Base-by-base conservation (phyloP, 2,113 vertebrate genomes). In the Nansenia antarctica region DNA sequence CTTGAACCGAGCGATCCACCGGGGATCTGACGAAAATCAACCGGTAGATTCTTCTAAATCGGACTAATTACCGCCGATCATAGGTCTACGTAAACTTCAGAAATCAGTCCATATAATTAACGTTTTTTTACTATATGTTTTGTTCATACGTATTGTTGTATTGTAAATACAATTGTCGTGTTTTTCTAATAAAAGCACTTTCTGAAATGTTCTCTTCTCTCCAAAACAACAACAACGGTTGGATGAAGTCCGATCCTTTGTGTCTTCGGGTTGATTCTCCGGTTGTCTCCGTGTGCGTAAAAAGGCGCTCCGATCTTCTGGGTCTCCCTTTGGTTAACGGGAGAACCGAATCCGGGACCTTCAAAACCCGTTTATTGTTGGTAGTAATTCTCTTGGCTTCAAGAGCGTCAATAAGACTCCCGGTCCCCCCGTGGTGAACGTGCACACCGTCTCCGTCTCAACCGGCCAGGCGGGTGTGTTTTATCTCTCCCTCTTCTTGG, bases 401-500 rank as follows among this genome's bases (percentile, higher is more conserved):
- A 7, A 3, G 45, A 49, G n/a, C 18, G 7, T 2, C 18, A n/a
- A 7, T 9, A 49, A 49, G 45, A 49, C 20, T 49, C 12, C 29
- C 55, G 5, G 27, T 58, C 30, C 6, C 7, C 20, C 49, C 53
- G 22, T 73, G 67, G 42, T 57, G 73, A 62, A 71, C 63, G 79
- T 65, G 18, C 79, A 57, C 80, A 83, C 68, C 72, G 73, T 78
- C 71, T n/a, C n/a, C n/a, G n/a, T n/a, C n/a, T 87, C 73, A 86
- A 77, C 84, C 82, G 83, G 83, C 74, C 67, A 54, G 45, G 76
- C 70, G 66, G 66, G 9, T 69, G 69, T 65, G 70, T 84, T 83
- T 89, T 85, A 84, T 87, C 81, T 79, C 62, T 75, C 27, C 70
- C 72, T 84, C 71, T 81, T 85, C 74, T 79, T 70, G 77, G 62